Evolutionary conservation across 2,888 invertebrate genomes (phyloP), one percentile per base, ranked within the genome.

Genomic region (Palloptera scutellata): DNA sequence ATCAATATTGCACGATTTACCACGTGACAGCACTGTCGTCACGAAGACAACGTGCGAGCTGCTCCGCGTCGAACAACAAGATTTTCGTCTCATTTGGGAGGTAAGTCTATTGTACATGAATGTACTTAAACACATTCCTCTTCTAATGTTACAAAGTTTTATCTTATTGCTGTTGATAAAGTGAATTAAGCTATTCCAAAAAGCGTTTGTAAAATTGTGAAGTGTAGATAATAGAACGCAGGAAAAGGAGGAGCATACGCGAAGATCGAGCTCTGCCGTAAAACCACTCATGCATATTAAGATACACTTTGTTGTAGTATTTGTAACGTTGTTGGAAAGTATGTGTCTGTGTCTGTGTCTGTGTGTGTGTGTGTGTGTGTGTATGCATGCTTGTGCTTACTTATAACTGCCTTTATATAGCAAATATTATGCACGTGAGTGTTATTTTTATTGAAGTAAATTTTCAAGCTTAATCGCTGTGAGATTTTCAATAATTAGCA

Each of bases 21-120:
- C 91, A 11, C 86, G 91, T 72, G 90, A 91, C 76, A 89, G 89
- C 74, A 91, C 91, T 45, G 90, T 92, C 67, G 88, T 91, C 72
- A 92, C 92, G 59, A 88, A 89, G 79, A 91, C 91, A 73, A 89
- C 89, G 73, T 92, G 92, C 78, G 92, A 92, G 83, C 86, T 93
- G 67, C 87, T 93, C 45, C 86, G 92, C 68, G 91, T 93, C 62
- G 91, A 92, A 81, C 91, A 91, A 81, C 89, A 89, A 77, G 92
- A 92, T 85, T 92, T 93, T 85, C 89, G 89, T 77, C 87, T 91
- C 72, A 88, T 93, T 76, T 92, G 91, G 91, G 91, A 92, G 89
- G 92, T 92, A 86, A 86, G 88, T 79, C 66, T 59, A 12, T 30
- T 30, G 30, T 30, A 6, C 30, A 4, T 30, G 30, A 30, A 30